phyloP scores from a whole-genome alignment of 2,797 vertebrate genomes.

The Paramormyrops hopkinsi region DNA sequence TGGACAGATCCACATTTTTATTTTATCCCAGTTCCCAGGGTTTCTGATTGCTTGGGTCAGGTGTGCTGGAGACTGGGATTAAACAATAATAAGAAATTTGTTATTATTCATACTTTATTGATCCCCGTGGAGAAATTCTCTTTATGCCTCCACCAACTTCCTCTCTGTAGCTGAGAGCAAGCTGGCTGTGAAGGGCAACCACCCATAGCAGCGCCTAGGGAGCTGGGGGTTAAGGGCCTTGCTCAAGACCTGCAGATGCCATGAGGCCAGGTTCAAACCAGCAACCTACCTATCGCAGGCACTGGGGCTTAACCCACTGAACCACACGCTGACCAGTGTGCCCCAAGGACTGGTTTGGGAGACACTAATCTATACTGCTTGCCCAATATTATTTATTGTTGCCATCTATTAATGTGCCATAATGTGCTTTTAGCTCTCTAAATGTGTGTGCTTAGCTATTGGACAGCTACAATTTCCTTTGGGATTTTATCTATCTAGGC shows the following conservation, averaged over 20 bases:
- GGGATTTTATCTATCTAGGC: not conserved
- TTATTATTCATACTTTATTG: not conserved
- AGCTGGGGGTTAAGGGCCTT: not conserved
- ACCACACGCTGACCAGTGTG: not conserved
- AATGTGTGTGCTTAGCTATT: not conserved
- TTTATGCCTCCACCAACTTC: not conserved
- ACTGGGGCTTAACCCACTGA: not conserved
- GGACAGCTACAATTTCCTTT: not conserved
- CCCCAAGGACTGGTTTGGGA: not conserved
- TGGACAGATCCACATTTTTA: not conserved
- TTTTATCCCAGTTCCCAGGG: not conserved
- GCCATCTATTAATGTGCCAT: not conserved
- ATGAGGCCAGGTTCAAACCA: not conserved
- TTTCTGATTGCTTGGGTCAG: not conserved
- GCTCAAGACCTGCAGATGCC: not conserved
- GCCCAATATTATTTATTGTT: not conserved
- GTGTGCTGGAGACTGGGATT: not conserved
- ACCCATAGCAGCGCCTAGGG: not conserved
- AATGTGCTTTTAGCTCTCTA: not conserved
- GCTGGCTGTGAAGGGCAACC: not conserved
- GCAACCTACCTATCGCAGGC: not conserved
- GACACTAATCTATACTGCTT: not conserved
- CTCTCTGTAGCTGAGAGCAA: not conserved
- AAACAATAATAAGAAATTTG: not conserved
- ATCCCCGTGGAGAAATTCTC: not conserved